A percentile compares a stretch with the other conserved stretches of the same genome.
Evolutionary conservation across 2,888 invertebrate genomes (phyloP).

Genomic region (Andrena dorsata): DNA sequence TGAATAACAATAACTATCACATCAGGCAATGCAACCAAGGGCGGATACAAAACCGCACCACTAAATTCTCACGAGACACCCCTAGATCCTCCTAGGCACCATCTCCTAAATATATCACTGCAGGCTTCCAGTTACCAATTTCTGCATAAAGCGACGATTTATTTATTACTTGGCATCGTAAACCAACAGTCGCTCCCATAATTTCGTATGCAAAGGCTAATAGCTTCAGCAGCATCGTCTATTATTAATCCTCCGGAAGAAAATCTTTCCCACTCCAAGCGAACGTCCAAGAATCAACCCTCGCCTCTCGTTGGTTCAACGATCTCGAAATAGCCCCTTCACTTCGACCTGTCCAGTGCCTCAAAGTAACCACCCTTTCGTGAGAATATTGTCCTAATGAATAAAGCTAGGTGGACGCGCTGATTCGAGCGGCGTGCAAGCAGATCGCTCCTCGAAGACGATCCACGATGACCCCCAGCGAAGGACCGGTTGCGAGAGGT

Average conservation of each 20-base stretch:
- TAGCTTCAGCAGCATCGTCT: background rate
- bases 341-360: conserved; percentile 26
- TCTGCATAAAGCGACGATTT: conserved; percentile 40
- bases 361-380: conserved; percentile 53
- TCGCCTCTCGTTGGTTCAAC: conserved; percentile 38
- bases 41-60: background rate
- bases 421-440: conserved; percentile 35
- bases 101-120: background rate
- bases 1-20: background rate
- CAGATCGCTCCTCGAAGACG: conserved; percentile 35
- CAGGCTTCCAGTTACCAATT: background rate
- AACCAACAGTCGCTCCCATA: conserved; percentile 40
- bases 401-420: conserved; percentile 75
- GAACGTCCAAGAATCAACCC: conserved; percentile 15
- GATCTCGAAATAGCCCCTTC: conserved; percentile 3
- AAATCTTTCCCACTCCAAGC: background rate
- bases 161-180: conserved; percentile 12
- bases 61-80: conserved; percentile 32
- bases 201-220: conserved; percentile 58
- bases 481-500: conserved; percentile 77
- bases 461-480: conserved; percentile 68
- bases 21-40: background rate
- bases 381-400: conserved; percentile 76
- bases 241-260: conserved; percentile 8
- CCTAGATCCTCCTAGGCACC: background rate